Percentiles rank a stretch among this genome's conserved stretches.
Conservation (phyloP, 2,797 vertebrate genomes). For the Pantherophis alleghaniensis region DNA sequence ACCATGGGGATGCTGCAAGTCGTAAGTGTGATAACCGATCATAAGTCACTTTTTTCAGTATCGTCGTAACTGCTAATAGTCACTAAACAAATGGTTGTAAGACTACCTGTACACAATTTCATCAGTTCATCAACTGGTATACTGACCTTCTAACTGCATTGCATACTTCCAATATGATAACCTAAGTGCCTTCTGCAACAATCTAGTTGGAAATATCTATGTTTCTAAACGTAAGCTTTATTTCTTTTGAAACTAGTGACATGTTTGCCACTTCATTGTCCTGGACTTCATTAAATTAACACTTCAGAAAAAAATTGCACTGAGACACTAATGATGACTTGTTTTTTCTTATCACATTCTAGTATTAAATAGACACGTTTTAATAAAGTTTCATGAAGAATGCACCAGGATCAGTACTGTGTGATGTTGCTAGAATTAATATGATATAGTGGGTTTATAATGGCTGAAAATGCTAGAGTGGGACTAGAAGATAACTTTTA, state of each 20-base stretch:
- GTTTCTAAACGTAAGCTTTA: background rate
- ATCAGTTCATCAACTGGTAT: background rate
- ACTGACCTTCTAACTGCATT: background rate
- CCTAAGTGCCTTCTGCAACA: background rate
- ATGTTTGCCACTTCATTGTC: background rate
- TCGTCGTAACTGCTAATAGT: background rate
- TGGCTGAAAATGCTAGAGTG: background rate
- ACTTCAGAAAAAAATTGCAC: background rate
- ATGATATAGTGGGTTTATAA: background rate
- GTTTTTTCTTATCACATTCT: background rate
- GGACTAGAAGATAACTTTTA: background rate
- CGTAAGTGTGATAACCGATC: background rate
- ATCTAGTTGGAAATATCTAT: background rate
- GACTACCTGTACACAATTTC: background rate
- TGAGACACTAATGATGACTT: background rate
- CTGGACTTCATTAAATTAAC: background rate
- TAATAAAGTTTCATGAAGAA: constrained; percentile 1
- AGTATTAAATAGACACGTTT: background rate
- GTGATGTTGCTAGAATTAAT: background rate
- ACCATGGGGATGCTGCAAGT: background rate
- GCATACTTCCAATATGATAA: background rate
- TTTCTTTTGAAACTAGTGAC: background rate
- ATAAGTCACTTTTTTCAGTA: background rate
- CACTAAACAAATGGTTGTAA: background rate
- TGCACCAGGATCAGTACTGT: background rate